A percentile compares a stretch with the other conserved stretches of the same genome.
phyloP scores from a whole-genome alignment of 1,140 invertebrate genomes.

The Pararge aegeria region DNA sequence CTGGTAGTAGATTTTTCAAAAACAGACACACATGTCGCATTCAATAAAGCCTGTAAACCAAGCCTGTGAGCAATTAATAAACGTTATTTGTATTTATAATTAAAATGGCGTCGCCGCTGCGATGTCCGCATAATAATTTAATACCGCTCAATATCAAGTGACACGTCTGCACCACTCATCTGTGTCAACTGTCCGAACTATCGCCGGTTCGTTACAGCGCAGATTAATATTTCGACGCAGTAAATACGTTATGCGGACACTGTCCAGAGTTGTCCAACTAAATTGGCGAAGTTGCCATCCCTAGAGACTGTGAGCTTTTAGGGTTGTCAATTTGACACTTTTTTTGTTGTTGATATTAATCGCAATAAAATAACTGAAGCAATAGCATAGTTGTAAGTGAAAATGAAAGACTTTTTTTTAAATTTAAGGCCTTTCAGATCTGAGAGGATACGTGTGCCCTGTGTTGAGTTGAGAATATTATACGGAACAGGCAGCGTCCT shows the following conservation, averaged over 20 bases:
- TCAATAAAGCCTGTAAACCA: no score
- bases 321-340: slow-evolving; percentile 28
- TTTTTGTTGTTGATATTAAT: no score
- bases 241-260: slow-evolving; percentile 75
- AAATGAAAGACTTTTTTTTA: no score
- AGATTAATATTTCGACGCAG: slow-evolving; percentile 75
- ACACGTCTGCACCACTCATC: slow-evolving; percentile 39
- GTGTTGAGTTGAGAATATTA: no score
- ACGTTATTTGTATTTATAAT: no score
- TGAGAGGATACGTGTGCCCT: no score
- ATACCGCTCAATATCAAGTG: slow-evolving; percentile 6
- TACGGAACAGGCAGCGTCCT: no score
- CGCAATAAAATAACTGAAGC: no score
- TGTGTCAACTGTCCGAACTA: slow-evolving; percentile 53
- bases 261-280: slow-evolving; percentile 56
- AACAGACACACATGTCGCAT: no score
- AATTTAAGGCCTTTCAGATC: no score
- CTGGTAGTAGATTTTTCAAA: no score
- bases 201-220: slow-evolving; percentile 59
- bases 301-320: slow-evolving; percentile 44
- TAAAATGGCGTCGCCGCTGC: not conserved
- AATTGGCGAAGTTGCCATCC: slow-evolving; percentile 69
- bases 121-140: not conserved
- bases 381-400: no score
- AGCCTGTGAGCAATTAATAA: not conserved